phyloP scores from a whole-genome alignment of 2,113 vertebrate species.

The Psettodes erumei region DNA sequence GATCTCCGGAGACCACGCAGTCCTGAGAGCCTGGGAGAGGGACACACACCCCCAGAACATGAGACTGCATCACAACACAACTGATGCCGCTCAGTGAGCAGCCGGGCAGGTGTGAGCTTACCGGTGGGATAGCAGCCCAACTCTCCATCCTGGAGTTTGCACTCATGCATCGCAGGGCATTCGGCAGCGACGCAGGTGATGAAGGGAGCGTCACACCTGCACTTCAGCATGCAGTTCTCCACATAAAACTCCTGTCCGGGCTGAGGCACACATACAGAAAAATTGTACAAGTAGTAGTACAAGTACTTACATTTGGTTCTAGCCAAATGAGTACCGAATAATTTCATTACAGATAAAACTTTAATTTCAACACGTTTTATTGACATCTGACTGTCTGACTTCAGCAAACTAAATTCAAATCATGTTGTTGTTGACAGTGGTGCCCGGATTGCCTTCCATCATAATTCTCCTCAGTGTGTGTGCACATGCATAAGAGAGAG shows the following conservation, averaged over 20 bases:
- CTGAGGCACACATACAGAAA: slow-evolving; percentile 63
- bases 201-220: slow-evolving; percentile 69
- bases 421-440: too few relatives aligned
- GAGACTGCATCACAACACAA: not conserved
- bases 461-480: too few relatives aligned
- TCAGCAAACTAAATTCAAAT: too few relatives aligned
- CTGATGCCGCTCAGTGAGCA: too few relatives aligned
- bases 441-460: too few relatives aligned
- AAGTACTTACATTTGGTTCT: too few relatives aligned
- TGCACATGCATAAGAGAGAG: too few relatives aligned
- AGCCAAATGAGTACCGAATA: too few relatives aligned
- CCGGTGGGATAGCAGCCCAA: slow-evolving; percentile 83
- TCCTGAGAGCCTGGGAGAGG: slow-evolving; percentile 75
- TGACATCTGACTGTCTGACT: too few relatives aligned
- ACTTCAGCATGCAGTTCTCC: slow-evolving; percentile 74
- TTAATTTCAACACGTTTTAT: too few relatives aligned
- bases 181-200: slow-evolving; percentile 66
- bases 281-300: too few relatives aligned
- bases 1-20: slow-evolving; percentile 88
- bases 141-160: slow-evolving; percentile 74
- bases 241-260: slow-evolving; percentile 79
- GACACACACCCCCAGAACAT: not conserved
- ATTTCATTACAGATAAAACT: too few relatives aligned
- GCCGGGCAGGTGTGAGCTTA: slow-evolving; percentile 57
- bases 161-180: slow-evolving; percentile 79